Percentiles rank a stretch among this genome's conserved stretches.
phyloP scores from a whole-genome alignment of 2,113 vertebrate genomes.

The Crotalus tigris region DNA sequence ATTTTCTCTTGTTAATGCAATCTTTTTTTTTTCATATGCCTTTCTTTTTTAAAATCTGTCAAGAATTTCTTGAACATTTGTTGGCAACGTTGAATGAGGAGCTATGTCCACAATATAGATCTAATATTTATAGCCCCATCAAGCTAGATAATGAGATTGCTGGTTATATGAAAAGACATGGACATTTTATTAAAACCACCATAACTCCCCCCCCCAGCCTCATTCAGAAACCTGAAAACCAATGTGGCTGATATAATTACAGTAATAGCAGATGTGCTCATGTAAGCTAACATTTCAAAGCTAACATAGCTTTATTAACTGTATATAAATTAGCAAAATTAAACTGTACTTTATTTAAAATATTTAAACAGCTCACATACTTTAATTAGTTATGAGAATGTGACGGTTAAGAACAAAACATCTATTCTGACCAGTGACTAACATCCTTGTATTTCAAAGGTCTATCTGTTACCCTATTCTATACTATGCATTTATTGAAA shows the following conservation, averaged over 20 bases:
- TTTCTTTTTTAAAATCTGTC: neutral
- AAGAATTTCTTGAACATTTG: neutral
- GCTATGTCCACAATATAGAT: neutral
- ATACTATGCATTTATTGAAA: neutral
- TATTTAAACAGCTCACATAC: neutral
- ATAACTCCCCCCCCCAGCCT: neutral
- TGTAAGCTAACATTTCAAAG: neutral
- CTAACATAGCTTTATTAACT: neutral
- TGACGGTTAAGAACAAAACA: neutral
- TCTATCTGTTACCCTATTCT: neutral
- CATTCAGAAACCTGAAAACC: neutral
- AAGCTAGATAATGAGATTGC: neutral
- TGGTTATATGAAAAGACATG: neutral
- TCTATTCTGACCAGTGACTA: neutral
- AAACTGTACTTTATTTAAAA: neutral
- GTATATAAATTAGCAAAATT: neutral
- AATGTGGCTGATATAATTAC: neutral
- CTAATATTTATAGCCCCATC: neutral
- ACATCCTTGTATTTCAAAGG: neutral
- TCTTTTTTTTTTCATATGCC: neutral
- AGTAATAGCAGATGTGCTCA: neutral
- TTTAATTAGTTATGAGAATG: neutral
- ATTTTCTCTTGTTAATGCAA: neutral
- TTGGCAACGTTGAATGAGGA: neutral
- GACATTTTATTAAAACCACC: neutral